These are phyloP conservation scores for Glossosoma conforme DNA, from an alignment of 1,140 invertebrate species.

Conservation along the genomic window DNA sequence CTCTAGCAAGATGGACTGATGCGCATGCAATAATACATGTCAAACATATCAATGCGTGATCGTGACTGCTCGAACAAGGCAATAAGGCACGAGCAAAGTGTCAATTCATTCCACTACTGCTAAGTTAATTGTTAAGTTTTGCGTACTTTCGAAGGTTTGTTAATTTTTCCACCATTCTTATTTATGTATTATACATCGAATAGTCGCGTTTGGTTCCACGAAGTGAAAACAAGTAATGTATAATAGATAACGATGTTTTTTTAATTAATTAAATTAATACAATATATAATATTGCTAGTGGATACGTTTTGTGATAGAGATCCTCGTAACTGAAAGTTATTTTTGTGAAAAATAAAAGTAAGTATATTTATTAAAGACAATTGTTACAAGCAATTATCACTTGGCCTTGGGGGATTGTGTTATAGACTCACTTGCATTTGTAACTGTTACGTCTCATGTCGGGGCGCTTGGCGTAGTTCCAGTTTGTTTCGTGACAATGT, in stretches of 20 bases:
- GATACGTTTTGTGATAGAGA: conserved; percentile 23
- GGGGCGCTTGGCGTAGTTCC: conserved; percentile 10
- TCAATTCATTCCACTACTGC: conserved; percentile 17
- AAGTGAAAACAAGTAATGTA: no score
- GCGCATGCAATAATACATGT: conserved; percentile 47
- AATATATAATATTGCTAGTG: conserved; percentile 5
- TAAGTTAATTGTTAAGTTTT: conserved; percentile 19
- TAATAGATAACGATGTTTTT: no score
- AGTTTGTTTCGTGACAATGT: not conserved
- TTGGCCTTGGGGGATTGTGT: conserved; percentile 11
- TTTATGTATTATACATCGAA: not conserved
- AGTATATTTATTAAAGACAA: conserved; percentile 15
- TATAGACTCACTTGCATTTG: conserved; percentile 6
- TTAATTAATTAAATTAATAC: not conserved
- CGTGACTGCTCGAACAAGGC: conserved; percentile 48
- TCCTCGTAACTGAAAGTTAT: conserved; percentile 11
- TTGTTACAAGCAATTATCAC: conserved; percentile 22
- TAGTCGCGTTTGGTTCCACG: no score
- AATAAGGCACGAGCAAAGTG: conserved; percentile 7
- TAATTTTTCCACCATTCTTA: conserved; percentile 5
- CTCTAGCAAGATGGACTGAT: conserved; percentile 17
- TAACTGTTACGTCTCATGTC: not conserved
- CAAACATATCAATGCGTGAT: conserved; percentile 52
- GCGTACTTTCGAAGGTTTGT: conserved; percentile 7
- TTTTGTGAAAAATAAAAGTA: conserved; percentile 19